Percentiles rank a stretch among this genome's conserved stretches.
These are phyloP conservation scores for Alouatta palliata DNA, from an alignment of 2,113 vertebrate genomes.

Conservation along the genomic window DNA sequence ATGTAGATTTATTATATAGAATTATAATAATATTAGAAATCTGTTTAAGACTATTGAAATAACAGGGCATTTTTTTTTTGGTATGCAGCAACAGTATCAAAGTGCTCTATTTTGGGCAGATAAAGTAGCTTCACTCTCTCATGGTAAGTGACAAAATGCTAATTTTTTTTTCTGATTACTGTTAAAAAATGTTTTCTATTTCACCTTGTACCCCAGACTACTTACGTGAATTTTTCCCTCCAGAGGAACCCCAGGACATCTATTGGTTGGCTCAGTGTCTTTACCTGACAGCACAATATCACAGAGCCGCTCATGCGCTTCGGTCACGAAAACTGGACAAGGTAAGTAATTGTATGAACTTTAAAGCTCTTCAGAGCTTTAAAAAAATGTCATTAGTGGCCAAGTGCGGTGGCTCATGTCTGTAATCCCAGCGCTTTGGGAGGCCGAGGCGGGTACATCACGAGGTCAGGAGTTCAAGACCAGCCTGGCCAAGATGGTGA, in stretches of 20 bases:
- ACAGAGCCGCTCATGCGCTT: slow-evolving; percentile 97
- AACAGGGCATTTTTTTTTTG: slow-evolving; percentile 11
- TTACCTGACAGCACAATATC: slow-evolving; percentile 97
- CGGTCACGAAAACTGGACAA: slow-evolving; percentile 97
- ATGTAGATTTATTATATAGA: background rate
- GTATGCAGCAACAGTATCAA: slow-evolving; percentile 96
- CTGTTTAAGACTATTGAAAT: background rate
- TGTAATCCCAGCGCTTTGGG: no score
- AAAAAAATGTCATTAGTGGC: background rate
- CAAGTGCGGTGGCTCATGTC: no score
- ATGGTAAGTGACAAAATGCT: slow-evolving; percentile 88
- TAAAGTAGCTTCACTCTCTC: slow-evolving; percentile 97
- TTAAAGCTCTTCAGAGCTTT: background rate
- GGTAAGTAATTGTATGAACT: slow-evolving; percentile 80
- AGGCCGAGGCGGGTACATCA: no score
- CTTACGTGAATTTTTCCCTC: slow-evolving; percentile 39
- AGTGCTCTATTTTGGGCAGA: slow-evolving; percentile 99
- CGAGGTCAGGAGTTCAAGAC: no score
- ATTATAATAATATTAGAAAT: background rate
- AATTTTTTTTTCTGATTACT: background rate
- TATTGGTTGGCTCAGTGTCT: slow-evolving; percentile 99
- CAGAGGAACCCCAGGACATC: slow-evolving; percentile 98
- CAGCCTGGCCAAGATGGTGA: no score
- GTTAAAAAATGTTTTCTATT: background rate
- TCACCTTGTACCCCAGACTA: background rate